These are phyloP conservation scores for Melanotaenia pygmaea DNA, from an alignment of 2,797 vertebrate species.

Conservation along the genomic window DNA sequence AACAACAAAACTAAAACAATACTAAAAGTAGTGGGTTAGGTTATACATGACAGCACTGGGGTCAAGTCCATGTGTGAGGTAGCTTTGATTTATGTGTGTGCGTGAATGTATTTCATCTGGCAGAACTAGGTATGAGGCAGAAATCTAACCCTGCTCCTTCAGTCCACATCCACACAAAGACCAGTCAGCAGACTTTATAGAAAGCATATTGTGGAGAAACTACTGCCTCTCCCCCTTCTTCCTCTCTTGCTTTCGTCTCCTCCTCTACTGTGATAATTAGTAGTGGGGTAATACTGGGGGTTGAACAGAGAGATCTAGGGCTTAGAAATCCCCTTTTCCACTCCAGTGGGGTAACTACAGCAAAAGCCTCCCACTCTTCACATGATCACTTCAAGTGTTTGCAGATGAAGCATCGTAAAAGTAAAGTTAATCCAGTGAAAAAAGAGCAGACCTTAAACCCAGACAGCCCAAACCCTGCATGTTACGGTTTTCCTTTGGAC, in stretches of 20 bases:
- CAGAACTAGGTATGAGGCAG: slow-evolving; percentile 57
- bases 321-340: slow-evolving; percentile 83
- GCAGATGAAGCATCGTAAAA: slow-evolving; percentile 41
- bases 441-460: slow-evolving; percentile 22
- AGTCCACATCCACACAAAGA: slow-evolving; percentile 60
- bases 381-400: slow-evolving; percentile 52
- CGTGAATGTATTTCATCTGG: slow-evolving; percentile 45
- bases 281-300: slow-evolving; percentile 65
- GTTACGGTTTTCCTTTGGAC: slow-evolving; percentile 33
- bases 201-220: slow-evolving; percentile 73
- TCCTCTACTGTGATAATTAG: slow-evolving; percentile 75
- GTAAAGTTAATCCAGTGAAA: slow-evolving; percentile 47
- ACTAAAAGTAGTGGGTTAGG: background rate
- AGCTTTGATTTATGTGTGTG: slow-evolving; percentile 20
- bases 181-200: slow-evolving; percentile 67
- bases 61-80: slow-evolving; percentile 25
- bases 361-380: slow-evolving; percentile 49
- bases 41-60: slow-evolving; percentile 11
- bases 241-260: slow-evolving; percentile 42
- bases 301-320: slow-evolving; percentile 55
- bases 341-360: slow-evolving; percentile 64
- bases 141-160: slow-evolving; percentile 51
- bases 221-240: slow-evolving; percentile 31
- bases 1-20: too few relatives aligned
- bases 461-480: slow-evolving; percentile 13